These are phyloP conservation scores for Marronus borbonicus DNA, from an alignment of 2,888 invertebrate species.

Conservation along the genomic window DNA sequence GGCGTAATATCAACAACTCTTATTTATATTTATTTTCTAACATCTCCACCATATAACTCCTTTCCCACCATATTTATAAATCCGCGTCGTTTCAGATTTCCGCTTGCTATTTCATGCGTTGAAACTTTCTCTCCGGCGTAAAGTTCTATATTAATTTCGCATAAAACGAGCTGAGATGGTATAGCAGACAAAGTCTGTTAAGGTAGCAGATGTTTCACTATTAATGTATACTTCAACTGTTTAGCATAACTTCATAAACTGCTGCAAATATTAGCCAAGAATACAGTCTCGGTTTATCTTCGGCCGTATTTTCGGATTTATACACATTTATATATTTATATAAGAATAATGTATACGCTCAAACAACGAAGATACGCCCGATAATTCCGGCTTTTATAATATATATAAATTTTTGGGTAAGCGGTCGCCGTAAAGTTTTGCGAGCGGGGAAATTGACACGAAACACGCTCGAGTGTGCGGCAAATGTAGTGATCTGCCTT, in stretches of 20 bases:
- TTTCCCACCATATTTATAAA: conserved; percentile 40
- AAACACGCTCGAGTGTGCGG: conserved; percentile 1
- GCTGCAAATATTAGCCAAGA: conserved; percentile 58
- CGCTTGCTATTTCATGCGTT: conserved; percentile 48
- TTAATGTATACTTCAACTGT: conserved; percentile 59
- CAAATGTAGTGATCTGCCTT: conserved; percentile 1
- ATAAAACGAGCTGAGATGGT: conserved; percentile 48
- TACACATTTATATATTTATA: conserved; percentile 40
- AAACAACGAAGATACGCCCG: conserved; percentile 39
- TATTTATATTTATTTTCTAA: conserved; percentile 26
- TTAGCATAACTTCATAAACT: conserved; percentile 60
- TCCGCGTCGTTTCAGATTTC: conserved; percentile 47
- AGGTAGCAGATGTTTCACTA: conserved; percentile 59
- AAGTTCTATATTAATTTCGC: conserved; percentile 51
- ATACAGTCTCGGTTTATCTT: conserved; percentile 57
- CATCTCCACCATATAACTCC: conserved; percentile 27
- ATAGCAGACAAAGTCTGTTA: conserved; percentile 38
- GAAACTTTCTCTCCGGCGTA: conserved; percentile 47
- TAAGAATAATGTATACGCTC: conserved; percentile 21
- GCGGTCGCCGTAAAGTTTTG: conserved; percentile 16
- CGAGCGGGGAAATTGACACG: conserved; percentile 3
- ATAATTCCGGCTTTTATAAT: conserved; percentile 33
- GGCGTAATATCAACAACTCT: background rate
- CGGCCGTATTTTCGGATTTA: conserved; percentile 47
- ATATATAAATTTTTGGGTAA: conserved; percentile 33